Evolutionary conservation across 2,113 vertebrate species (phyloP).

Genomic region (Dicerorhinus sumatrensis): DNA sequence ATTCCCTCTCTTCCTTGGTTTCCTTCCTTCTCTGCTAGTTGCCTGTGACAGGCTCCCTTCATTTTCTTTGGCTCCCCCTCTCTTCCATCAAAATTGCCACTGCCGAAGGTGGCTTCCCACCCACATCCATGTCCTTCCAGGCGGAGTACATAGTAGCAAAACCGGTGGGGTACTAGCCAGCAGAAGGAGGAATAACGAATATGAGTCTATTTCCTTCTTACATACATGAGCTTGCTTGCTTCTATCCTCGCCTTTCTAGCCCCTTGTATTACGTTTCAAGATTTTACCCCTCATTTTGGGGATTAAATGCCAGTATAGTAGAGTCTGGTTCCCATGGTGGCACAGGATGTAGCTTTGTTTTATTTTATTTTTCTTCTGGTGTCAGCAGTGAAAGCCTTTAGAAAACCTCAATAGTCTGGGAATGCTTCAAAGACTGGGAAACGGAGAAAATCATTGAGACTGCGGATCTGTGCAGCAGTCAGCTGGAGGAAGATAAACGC

Average conservation of each 20-base stretch:
- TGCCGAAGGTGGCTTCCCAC: not conserved
- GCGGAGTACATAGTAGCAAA: not conserved
- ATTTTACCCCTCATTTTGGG: not conserved
- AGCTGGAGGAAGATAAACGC: conserved; percentile 10
- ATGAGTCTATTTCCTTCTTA: not conserved
- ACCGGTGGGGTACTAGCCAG: fast-evolving
- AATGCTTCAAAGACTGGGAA: conserved; percentile 3
- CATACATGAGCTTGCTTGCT: not conserved
- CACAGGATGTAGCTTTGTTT: not conserved
- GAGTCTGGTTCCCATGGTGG: conserved; percentile 11
- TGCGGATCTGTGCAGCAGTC: not conserved
- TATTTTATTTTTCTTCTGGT: conserved; percentile 11
- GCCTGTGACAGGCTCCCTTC: not conserved
- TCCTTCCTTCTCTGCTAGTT: not conserved
- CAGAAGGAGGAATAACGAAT: not conserved
- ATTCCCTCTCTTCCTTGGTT: not conserved
- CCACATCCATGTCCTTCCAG: not conserved
- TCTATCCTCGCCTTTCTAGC: not conserved
- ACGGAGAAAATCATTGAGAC: not conserved
- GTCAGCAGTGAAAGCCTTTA: conserved; percentile 56
- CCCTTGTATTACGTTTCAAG: not conserved
- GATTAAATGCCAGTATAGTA: not conserved
- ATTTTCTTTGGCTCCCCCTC: not conserved
- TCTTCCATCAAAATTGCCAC: not conserved
- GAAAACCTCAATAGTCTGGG: conserved; percentile 6